A percentile compares a stretch with the other conserved stretches of the same genome.
Evolutionary conservation across 2,113 vertebrate species (phyloP).

Genomic region (Numenius arquata): DNA sequence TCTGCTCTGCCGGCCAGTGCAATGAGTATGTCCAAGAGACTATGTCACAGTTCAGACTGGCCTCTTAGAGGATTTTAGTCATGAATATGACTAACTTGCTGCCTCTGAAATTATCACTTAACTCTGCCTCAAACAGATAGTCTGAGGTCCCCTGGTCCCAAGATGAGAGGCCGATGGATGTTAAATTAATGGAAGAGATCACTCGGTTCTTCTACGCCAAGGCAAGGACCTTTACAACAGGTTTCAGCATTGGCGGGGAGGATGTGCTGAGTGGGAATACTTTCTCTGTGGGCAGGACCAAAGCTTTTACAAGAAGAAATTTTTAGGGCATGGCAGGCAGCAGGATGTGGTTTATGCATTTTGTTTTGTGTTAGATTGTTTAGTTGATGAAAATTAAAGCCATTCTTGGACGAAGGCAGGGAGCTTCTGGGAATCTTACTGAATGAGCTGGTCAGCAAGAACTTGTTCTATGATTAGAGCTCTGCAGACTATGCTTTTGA

Average conservation of each 20-base stretch:
- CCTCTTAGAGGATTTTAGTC: constrained; percentile 12
- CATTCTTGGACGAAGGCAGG: constrained; percentile 7
- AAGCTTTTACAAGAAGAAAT: background rate
- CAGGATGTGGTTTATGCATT: constrained; percentile 58
- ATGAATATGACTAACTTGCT: background rate
- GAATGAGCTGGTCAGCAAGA: background rate
- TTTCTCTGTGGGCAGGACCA: background rate
- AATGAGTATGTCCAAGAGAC: background rate
- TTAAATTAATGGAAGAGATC: background rate
- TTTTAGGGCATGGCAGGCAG: constrained; percentile 32
- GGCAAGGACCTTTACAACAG: background rate
- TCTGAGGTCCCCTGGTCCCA: background rate
- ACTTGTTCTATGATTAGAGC: background rate
- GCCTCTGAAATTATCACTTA: constrained; percentile 4
- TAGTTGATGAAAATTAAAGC: constrained; percentile 18
- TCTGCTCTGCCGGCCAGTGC: background rate
- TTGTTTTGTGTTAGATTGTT: constrained; percentile 9
- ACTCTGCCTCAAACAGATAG: too few relatives aligned
- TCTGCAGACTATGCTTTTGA: background rate
- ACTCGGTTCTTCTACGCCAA: accelerated
- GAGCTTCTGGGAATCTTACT: background rate
- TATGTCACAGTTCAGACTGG: background rate
- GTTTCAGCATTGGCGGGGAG: background rate
- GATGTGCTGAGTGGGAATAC: background rate
- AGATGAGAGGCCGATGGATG: background rate